These are phyloP conservation scores for Pseudomugil tenellus DNA, from an alignment of 2,797 vertebrate species.

Conservation along the genomic window DNA sequence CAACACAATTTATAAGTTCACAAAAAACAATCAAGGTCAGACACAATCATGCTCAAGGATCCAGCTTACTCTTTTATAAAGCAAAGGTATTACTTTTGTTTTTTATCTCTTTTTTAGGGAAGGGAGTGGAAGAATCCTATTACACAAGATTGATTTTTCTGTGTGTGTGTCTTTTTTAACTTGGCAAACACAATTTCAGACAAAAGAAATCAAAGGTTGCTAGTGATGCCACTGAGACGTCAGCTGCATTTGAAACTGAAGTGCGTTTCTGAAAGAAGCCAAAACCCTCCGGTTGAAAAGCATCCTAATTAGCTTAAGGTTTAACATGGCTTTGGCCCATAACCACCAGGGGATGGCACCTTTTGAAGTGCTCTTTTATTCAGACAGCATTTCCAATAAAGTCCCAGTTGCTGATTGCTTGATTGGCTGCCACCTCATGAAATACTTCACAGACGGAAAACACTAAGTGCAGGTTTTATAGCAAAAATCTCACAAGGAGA, in stretches of 20 bases:
- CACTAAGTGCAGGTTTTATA: constrained; percentile 14
- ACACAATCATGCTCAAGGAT: constrained; percentile 1
- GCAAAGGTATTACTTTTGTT: constrained; percentile 15
- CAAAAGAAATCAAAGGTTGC: not conserved
- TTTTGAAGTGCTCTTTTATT: constrained; percentile 32
- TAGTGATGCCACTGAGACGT: not conserved
- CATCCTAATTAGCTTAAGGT: constrained; percentile 34
- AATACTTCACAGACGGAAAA: constrained; percentile 14
- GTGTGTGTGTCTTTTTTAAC: not conserved
- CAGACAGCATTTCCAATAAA: constrained; percentile 2
- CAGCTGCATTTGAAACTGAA: constrained; percentile 8
- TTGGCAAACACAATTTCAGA: constrained; percentile 2
- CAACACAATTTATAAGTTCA: constrained; percentile 1
- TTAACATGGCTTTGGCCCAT: constrained; percentile 10
- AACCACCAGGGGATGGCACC: not conserved
- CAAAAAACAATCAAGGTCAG: not conserved
- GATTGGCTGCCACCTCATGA: constrained; percentile 21
- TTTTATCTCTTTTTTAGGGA: not conserved
- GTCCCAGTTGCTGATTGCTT: constrained; percentile 27
- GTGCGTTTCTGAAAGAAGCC: constrained; percentile 13
- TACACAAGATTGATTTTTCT: not conserved
- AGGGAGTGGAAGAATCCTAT: not conserved
- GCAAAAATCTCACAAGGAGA: not conserved
- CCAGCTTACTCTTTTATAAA: constrained; percentile 6
- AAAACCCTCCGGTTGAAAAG: constrained; percentile 25